Base-by-base conservation (phyloP, 2,888 invertebrate species). In the Amiota communis region DNA sequence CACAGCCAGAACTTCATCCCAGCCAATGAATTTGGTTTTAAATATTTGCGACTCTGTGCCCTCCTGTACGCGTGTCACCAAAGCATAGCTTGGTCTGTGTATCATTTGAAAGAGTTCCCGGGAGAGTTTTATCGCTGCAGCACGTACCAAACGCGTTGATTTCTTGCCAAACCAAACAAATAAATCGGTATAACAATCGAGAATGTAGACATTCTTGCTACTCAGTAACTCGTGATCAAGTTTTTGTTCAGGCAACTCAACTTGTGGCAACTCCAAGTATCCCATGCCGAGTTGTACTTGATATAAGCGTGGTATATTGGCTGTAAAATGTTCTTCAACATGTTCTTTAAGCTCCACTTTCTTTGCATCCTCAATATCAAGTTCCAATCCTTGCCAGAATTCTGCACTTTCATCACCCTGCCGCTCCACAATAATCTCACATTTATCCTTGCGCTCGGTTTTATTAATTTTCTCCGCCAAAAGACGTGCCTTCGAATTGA, bases 101-200 rank as follows among this genome's bases (percentile, higher is more conserved):
- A 99, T 95, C 98, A 99, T 98, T 83, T 94, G 94, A 90, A 97
- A 97, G 68, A 99, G 90, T 90, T 99, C 99, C 83, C 97, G 97
- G 0, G 98, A 97, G n/a, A 99, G 90, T 90, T 99, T 99, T 48
- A 98, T 94, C 1, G 98, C 98, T 0, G 99, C 99, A 10, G 98
- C 98, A 75, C 98, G 93, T 0, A 99, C 97, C 68, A 99, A 90
- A 61, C 98, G 92, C 0, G 98, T 98, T 0, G 99, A 99, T 88
- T 99, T 98, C 89, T 98, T 97, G 47, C 99, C 99, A 90, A 98
- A 97, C 98, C 98, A 98, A 2, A 98, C 97, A 90, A 97, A 99
- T 13, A 99, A 93, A 89, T 98, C 98, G 73, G 95, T 91, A 86
- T 94, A 95, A 86, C 97, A 98, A 90, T 99, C 99, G 72, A 99